Evolutionary conservation across 2,113 vertebrate species (phyloP).

Genomic region (Sarotherodon lohbergeri): DNA sequence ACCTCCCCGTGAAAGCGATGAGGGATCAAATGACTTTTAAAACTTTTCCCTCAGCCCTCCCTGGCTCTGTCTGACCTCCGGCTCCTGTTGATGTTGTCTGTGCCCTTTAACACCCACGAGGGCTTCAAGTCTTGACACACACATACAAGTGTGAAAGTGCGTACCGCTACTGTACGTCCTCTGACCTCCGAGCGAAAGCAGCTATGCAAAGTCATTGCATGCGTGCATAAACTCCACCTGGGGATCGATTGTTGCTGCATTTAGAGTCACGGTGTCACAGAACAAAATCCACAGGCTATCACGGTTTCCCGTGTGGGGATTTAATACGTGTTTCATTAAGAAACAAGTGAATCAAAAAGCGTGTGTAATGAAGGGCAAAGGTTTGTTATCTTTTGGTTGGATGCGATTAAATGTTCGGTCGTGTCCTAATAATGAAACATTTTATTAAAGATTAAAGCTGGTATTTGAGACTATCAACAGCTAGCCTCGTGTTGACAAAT

Average conservation of each 20-base stretch:
- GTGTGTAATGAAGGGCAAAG: background rate
- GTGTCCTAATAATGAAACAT: background rate
- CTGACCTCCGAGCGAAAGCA: background rate
- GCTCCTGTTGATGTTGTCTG: background rate
- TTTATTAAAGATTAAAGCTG: background rate
- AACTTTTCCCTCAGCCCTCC: background rate
- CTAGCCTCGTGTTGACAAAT: background rate
- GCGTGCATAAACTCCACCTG: background rate
- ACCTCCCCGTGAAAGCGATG: background rate
- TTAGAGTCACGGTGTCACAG: background rate
- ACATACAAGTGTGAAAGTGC: background rate
- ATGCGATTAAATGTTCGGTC: rapidly evolving
- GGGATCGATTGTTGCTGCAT: background rate
- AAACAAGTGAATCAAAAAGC: background rate
- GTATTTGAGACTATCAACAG: background rate
- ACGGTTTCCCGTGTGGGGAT: background rate
- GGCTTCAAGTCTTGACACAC: background rate
- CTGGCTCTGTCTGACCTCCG: background rate
- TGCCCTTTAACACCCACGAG: conserved; percentile 8
- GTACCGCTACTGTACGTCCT: background rate
- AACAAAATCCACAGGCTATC: background rate
- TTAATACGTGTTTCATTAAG: background rate
- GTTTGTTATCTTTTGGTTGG: background rate
- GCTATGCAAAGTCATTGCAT: background rate
- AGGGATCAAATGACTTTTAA: conserved; percentile 20